Evolutionary conservation across 2,888 invertebrate genomes (phyloP), one percentile per base, ranked within the genome.

Genomic region (Eupithecia abbreviata): DNA sequence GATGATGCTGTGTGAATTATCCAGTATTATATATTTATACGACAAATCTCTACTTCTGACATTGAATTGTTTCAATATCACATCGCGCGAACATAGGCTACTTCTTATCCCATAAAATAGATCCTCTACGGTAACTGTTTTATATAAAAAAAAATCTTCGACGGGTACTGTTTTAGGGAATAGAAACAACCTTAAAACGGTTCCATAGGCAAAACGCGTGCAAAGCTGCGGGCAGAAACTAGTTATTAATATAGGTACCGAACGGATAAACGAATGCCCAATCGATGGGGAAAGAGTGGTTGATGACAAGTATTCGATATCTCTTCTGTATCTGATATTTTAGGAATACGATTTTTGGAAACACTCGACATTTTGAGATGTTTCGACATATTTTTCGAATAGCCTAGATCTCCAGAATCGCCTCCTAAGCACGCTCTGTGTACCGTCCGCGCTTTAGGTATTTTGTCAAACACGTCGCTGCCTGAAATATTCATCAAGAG

Each of bases 391-490:
- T 12, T 30, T 62, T 18, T 62, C 62, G 62, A 62, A 62, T 30
- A 58, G 18, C n/a, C n/a, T 55, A 58, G 18, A 30, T 62, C 62
- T 18, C 30, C 30, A 30, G 62, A 62, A 62, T 62, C 4, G 30
- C 30, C 62, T 30, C 12, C 62, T 18, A 3, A 30, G 30, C 12
- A 30, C 62, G 66, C 13, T 42, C 66, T 66, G 15, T 66, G 66
- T 66, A 42, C 66, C 66, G 66, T 30, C 66, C 66, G 15, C 4
- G 15, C 5, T 66, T 66, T 66, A 66, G 42, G 15, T 66, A 66
- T 66, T 66, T 66, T 66, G 66, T 66, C 66, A 66, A 66, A 66
- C 66, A 42, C 66, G 66, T 66, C 66, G 42, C 66, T 42, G 41
- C 15, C 42, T 66, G 66, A 66, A 66, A 66, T 66, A 66, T 66